These are phyloP conservation scores for Zaprionus camerounensis DNA, from an alignment of 1,140 invertebrate genomes.

Conservation along the genomic window DNA sequence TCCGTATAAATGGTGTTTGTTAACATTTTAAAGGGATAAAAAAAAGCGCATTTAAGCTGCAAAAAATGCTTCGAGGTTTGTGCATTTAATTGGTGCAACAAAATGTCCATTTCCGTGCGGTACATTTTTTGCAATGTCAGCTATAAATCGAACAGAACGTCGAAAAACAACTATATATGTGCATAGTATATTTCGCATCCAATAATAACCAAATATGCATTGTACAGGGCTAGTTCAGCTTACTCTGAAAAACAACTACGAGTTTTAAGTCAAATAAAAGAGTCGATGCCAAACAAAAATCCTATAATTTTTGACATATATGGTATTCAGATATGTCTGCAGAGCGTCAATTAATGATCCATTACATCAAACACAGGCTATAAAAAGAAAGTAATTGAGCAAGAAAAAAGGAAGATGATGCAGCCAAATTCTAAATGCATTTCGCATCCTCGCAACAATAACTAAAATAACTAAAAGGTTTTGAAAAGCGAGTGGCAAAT, in stretches of 20 bases:
- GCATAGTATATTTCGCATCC: neutral
- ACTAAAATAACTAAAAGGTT: conserved; percentile 1
- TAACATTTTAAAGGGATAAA: conserved; percentile 1
- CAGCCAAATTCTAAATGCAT: conserved; percentile 5
- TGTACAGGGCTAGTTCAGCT: neutral
- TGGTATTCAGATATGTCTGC: too few relatives aligned
- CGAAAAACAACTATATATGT: neutral
- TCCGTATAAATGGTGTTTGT: conserved; percentile 21
- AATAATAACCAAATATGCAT: neutral
- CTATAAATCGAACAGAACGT: neutral
- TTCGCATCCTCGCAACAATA: neutral
- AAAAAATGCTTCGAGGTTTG: conserved; percentile 16
- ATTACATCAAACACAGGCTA: neutral
- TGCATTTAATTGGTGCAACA: conserved; percentile 13
- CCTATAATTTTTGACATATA: too few relatives aligned
- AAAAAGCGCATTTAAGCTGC: conserved; percentile 15
- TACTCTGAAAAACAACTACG: too few relatives aligned
- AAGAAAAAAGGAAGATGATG: neutral
- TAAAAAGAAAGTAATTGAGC: neutral
- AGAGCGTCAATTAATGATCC: neutral
- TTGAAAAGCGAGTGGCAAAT: conserved; percentile 24
- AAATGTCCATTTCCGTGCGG: conserved; percentile 2
- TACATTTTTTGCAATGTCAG: neutral
- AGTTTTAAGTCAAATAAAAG: too few relatives aligned
- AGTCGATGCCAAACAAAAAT: too few relatives aligned